These are phyloP conservation scores for Microcebus tavaratra DNA, from an alignment of 2,113 vertebrate species.

Conservation along the genomic window DNA sequence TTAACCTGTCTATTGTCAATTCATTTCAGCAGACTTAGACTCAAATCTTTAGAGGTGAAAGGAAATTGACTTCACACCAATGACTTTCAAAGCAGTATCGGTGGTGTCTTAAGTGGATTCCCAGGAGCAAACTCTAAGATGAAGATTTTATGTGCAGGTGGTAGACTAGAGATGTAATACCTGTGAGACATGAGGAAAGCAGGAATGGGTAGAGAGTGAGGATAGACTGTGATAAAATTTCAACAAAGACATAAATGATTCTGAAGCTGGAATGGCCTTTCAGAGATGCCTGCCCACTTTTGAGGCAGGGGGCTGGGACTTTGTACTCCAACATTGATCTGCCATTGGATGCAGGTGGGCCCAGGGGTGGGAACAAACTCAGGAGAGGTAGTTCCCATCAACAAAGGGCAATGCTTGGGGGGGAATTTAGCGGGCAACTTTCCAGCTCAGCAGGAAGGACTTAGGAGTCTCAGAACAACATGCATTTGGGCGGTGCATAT, in stretches of 20 bases:
- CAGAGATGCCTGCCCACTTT: not conserved
- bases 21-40: not conserved
- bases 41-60: not conserved
- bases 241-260: not conserved
- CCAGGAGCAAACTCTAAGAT: not conserved
- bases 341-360: not conserved
- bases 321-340: not conserved
- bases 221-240: not conserved
- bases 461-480: not conserved
- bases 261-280: not conserved
- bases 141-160: not conserved
- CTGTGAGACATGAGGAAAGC: not conserved
- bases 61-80: not conserved
- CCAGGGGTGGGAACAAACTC: not conserved
- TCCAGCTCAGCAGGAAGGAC: not conserved
- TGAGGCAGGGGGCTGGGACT: not conserved
- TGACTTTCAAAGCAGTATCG: not conserved
- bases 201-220: not conserved
- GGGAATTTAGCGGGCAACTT: fast-evolving
- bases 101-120: not conserved
- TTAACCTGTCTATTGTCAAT: not conserved
- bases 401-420: too few species aligned
- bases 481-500: fast-evolving
- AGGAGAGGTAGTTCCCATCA: not conserved
- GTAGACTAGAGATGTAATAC: too few species aligned